Evolutionary conservation across 2,888 invertebrate genomes (phyloP), one percentile per base, ranked within the genome.

Genomic region (Neoaliturus tenellus): DNA sequence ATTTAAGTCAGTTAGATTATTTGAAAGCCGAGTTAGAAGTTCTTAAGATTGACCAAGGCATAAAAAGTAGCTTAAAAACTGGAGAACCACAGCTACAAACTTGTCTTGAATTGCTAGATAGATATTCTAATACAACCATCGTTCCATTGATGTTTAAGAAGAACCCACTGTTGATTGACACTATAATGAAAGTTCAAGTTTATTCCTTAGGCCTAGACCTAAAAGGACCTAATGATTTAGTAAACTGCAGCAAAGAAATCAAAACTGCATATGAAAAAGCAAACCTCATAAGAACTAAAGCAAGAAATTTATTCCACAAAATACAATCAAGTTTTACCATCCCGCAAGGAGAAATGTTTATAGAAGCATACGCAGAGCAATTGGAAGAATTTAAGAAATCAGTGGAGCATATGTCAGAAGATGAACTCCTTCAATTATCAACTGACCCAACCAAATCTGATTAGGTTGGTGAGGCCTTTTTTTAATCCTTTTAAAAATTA

Each of bases 61-160:
- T 62, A 1, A 28, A 31, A 28, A 28, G 5, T 28, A 28, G 62
- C 31, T 62, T 62, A 17, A 62, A 31, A 14, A 12, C 14, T 10
- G 17, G 17, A 14, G 12, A 62, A 31, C 62, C 62, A 28, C 1
- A 28, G 8, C 12, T 28, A 12, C 14, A 12, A 14, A 8, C 62
- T 12, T 62, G 62, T 20, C 14, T 28, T 17, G 17, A 14, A 5
- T 17, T 62, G 5, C 20, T 62, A 17, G 28, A 62, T 14, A 31
- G 31, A 31, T 62, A 62, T 62, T 62, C 28, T 10, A 17, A 62
- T 3, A 14, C 20, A 25, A 62, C 8, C 17, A 14, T 62, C 1
- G 14, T 31, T 62, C 62, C 62, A 20, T 31, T 62, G 28, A 62
- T 62, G 62, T 62, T 62, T 31, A 62, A 28, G 31, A 62, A 62